A percentile compares a stretch with the other conserved stretches of the same genome.
Conservation (phyloP, 2,888 invertebrate species). For the Hermaeophaga mercurialis region DNA sequence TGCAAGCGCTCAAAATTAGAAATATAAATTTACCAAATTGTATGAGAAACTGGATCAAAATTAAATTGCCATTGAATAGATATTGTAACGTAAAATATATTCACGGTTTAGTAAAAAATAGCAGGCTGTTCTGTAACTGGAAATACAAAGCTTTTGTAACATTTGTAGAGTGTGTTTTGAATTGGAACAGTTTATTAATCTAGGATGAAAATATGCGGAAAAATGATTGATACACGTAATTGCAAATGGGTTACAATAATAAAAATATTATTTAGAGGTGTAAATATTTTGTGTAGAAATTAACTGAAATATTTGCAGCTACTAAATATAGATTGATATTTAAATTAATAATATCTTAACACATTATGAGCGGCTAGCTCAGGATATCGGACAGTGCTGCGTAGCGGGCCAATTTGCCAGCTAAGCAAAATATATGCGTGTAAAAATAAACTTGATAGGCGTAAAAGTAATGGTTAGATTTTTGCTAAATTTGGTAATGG, state of each 20-base stretch:
- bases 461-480: too few species aligned
- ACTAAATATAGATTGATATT: too few species aligned
- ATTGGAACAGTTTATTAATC: slow-evolving; percentile 26
- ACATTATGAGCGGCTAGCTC: too few species aligned
- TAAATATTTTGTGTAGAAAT: too few species aligned
- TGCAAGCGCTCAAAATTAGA: not conserved
- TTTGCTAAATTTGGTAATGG: too few species aligned
- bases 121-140: slow-evolving; percentile 33
- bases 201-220: slow-evolving; percentile 21
- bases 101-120: slow-evolving; percentile 18
- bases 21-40: slow-evolving; percentile 26
- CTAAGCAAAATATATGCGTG: too few species aligned
- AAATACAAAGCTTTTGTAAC: slow-evolving; percentile 30
- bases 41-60: slow-evolving; percentile 14
- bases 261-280: too few species aligned
- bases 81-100: not conserved
- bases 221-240: not conserved
- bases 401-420: too few species aligned
- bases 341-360: too few species aligned
- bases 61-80: not conserved
- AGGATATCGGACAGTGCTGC: too few species aligned
- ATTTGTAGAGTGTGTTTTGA: slow-evolving; percentile 27
- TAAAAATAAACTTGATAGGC: too few species aligned
- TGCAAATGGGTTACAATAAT: not conserved
- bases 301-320: too few species aligned